These are phyloP conservation scores for Catamblyrhynchus diadema DNA, from an alignment of 2,797 vertebrate species.

Conservation along the genomic window DNA sequence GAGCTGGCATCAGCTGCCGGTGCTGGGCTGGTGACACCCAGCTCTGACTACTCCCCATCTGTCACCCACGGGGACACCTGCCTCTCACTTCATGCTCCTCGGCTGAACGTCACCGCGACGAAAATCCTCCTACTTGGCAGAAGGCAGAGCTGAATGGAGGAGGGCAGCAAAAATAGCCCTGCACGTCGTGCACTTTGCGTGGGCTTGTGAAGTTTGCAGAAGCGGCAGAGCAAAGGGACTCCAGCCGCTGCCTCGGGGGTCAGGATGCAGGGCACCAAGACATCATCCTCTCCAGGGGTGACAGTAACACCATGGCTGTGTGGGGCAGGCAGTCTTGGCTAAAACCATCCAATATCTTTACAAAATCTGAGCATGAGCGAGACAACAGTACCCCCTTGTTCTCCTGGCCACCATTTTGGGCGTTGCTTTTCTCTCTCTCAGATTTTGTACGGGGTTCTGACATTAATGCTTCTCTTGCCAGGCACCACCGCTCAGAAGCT, in stretches of 20 bases:
- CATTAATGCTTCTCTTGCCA: background rate
- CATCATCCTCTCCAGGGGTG: fast-evolving
- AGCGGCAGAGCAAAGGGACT: background rate
- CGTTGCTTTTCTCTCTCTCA: background rate
- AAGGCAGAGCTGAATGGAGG: background rate
- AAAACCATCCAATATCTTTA: background rate
- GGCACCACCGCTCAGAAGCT: fast-evolving
- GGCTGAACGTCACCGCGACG: background rate
- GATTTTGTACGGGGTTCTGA: background rate
- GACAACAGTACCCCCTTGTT: background rate
- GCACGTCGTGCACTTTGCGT: background rate
- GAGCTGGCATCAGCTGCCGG: conserved; percentile 42
- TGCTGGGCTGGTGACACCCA: conserved; percentile 42
- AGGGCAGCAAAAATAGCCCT: conserved; percentile 47
- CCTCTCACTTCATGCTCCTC: conserved; percentile 23
- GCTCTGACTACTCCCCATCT: conserved; percentile 53
- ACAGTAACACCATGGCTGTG: fast-evolving
- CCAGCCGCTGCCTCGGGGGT: background rate
- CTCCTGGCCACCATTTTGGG: background rate
- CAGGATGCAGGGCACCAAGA: background rate
- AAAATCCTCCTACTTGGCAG: conserved; percentile 67
- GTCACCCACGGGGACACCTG: conserved; percentile 58
- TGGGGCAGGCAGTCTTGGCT: too few species aligned
- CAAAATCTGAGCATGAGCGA: fast-evolving
- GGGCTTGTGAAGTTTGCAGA: background rate